phyloP scores from a whole-genome alignment of 2,113 vertebrate species.

The Pseudorectes ferrugineus region DNA sequence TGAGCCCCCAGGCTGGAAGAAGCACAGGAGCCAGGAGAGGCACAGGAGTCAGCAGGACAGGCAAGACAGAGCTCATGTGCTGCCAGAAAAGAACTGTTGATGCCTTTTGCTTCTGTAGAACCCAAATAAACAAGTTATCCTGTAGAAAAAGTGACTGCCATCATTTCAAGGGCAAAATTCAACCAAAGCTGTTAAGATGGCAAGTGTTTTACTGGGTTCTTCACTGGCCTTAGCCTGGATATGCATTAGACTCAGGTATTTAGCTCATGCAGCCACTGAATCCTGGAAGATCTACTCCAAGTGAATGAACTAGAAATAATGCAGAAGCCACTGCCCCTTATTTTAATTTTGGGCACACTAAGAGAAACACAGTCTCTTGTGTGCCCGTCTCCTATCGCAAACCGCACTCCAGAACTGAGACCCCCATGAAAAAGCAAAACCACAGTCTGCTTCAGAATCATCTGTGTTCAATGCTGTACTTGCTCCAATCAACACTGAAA shows the following conservation, averaged over 20 bases:
- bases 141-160: not conserved
- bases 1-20: not conserved
- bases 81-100: not conserved
- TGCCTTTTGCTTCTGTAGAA: not conserved
- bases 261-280: not conserved
- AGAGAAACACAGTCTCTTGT: not conserved
- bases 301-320: not conserved
- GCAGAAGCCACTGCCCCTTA: not conserved
- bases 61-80: not conserved
- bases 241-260: not conserved
- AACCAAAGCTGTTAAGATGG: not conserved
- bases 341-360: not conserved
- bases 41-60: not conserved
- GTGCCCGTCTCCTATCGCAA: not conserved
- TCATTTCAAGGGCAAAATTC: not conserved
- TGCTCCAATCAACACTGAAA: not conserved
- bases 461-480: not conserved
- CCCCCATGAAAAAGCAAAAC: not conserved
- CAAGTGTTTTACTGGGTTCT: not conserved
- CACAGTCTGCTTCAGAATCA: not conserved
- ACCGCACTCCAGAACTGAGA: not conserved
- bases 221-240: not conserved
- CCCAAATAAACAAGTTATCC: not conserved
- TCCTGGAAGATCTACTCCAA: not conserved
- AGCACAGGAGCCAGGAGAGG: not conserved